Base-by-base conservation (phyloP, 1,140 invertebrate species). In the Polypedilum pembai region DNA sequence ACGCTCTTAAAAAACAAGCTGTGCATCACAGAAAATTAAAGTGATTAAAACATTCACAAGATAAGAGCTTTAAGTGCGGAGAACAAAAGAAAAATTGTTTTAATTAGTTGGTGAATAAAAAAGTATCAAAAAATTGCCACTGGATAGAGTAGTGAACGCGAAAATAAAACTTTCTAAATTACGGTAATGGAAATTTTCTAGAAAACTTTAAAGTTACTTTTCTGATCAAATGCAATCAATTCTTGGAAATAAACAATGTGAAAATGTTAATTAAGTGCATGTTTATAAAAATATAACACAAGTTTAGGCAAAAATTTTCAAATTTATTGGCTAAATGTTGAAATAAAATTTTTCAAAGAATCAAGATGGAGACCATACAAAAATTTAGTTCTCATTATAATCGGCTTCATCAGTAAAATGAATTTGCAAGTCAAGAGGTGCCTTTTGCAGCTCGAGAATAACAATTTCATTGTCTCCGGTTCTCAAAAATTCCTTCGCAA, bases 401-500 rank as follows among this genome's bases (percentile, higher is more conserved):
- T 79, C 76, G 40, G 81, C 78, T 45, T 56, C 73, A 8, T 74
- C 17, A 15, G 79, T 80, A 56, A 85, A 81, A 21, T 76, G 77
- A 63, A 85, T 78, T 24, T 77, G 79, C 75, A 76, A 75, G 0
- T 75, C 75, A 2, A 63, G 45, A 4, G 84, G 80, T 2, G 81
- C 76, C 17, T 78, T 78, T 73, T 85, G 82, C 20, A 84, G 79
- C 77, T 86, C 85, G 17, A 86, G 40, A 0, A 86, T 73, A 0
- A 84, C 78, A 7, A 86, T 7, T 0, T 80, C 77, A 73, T 86
- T 86, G 2, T 75, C 45, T 1, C 84, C 84, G 8, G 76, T 76
- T n/a, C 82, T 80, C 0, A 90, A 80, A 7, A 85, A 83, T 7
- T 82, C 76, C 7, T 83, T 84, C 8, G 92, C 92, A 8, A 92